Base-by-base conservation (phyloP, 2,797 vertebrate genomes). In the Neosilurus mollespiculum region DNA sequence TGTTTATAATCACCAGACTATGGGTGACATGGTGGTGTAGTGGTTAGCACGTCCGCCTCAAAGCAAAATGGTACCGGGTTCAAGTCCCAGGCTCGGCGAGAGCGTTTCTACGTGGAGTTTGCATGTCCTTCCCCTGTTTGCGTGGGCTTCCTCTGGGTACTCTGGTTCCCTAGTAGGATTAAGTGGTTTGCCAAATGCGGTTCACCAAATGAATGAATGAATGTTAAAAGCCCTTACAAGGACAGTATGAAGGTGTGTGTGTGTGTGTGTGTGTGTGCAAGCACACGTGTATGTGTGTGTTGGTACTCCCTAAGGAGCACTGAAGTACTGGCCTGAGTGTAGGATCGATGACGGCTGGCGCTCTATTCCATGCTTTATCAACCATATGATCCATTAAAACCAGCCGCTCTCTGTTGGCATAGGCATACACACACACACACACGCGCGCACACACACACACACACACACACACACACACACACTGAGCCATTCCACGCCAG, bases 311-410 rank as follows among this genome's bases (percentile, higher is more conserved):
- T 20, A 70, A 81, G 84, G 84, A 87, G 82, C 73, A 70, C 85
- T 86, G 87, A 85, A 77, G 82, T 86, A 83, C 82, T 86, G 88
- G 86, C 84, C 89, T 85, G 83, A 82, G 86, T 85, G 86, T 59
- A 79, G 87, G 88, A 92, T 94, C 92, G 81, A 94, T 94, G 87
- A 87, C 69, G 82, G 71, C 87, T 86, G 85, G 87, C 86, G 84
- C 84, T 90, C 88, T 80, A 81, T 91, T 89, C 90, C 90, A 93
- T 12, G 93, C 93, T 95, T 94, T 94, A 90, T 90, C 91, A 89
- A 93, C 94, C 93, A 88, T 92, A 91, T 93, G 92, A 95, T 94
- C 90, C 87, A 90, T 84, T 92, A 87, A 87, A 85, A 87, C 86
- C 85, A 78, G 76, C 81, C 83, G 78, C 82, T 87, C 72, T 64